A percentile compares a stretch with the other conserved stretches of the same genome.
Conservation (phyloP, 2,888 invertebrate species). For the Slavum lentiscoides region DNA sequence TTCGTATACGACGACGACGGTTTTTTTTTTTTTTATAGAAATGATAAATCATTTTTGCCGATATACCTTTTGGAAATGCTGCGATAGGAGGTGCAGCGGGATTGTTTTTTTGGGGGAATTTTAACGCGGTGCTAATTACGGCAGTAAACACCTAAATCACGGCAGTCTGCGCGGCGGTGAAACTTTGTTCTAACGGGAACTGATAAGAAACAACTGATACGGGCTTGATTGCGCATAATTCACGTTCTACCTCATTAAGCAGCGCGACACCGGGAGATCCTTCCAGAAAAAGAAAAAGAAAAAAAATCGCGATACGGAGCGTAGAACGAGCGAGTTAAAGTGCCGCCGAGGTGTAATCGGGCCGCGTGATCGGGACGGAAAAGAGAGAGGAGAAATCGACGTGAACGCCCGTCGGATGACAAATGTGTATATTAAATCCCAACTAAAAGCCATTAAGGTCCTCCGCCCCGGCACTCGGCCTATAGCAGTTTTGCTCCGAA, state of each 20-base stretch:
- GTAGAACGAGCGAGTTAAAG: conserved; percentile 15
- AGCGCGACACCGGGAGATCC: conserved; percentile 13
- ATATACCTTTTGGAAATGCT: conserved; percentile 11
- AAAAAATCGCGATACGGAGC: background rate
- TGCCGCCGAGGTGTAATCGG: conserved; percentile 37
- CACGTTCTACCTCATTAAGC: conserved; percentile 53
- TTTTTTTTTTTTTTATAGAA: background rate
- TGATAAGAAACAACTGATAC: conserved; percentile 53
- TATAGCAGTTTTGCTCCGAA: conserved; percentile 41
- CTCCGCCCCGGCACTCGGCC: conserved; percentile 10
- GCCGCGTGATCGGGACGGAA: conserved; percentile 28
- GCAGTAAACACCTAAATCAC: conserved; percentile 49
- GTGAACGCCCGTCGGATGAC: conserved; percentile 52
- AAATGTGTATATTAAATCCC: conserved; percentile 53
- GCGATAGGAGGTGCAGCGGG: background rate
- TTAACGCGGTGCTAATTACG: conserved; percentile 49
- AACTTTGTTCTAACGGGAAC: conserved; percentile 48
- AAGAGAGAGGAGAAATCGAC: conserved; percentile 52
- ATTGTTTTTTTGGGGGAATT: background rate
- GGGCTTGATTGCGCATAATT: conserved; percentile 51
- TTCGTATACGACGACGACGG: background rate
- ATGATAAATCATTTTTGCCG: conserved; percentile 35
- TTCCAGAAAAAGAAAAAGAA: conserved; percentile 3
- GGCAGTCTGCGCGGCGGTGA: conserved; percentile 41
- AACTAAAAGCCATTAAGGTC: conserved; percentile 53